Percentiles rank a stretch among this genome's conserved stretches.
phyloP scores from a whole-genome alignment of 2,888 invertebrate species.

The Protonemura montana region DNA sequence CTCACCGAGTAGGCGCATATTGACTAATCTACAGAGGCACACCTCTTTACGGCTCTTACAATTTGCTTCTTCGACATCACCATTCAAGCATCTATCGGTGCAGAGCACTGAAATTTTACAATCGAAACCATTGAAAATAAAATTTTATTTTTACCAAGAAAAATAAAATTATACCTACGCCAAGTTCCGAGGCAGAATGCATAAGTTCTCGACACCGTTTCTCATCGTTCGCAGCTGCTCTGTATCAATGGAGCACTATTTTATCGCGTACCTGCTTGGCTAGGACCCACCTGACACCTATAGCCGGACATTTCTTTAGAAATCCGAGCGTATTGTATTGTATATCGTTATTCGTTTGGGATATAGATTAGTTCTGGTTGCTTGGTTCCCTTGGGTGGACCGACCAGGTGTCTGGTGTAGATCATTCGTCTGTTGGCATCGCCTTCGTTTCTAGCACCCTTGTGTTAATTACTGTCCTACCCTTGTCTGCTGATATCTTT shows the following conservation, averaged over 20 bases:
- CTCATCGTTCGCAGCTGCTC: background rate
- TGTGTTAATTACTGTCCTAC: background rate
- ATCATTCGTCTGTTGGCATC: background rate
- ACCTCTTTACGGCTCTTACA: background rate
- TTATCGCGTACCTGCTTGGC: background rate
- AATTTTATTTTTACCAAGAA: background rate
- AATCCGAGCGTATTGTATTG: background rate
- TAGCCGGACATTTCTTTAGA: background rate
- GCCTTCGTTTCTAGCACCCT: background rate
- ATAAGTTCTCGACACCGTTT: background rate
- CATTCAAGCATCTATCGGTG: background rate
- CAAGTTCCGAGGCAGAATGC: background rate
- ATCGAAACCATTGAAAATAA: background rate
- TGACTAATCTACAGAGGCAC: background rate
- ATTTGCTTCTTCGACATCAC: background rate
- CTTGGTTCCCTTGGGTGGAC: background rate
- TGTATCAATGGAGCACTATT: background rate
- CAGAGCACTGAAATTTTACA: background rate
- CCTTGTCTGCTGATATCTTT: background rate
- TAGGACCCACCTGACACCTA: background rate
- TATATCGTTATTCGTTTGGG: background rate
- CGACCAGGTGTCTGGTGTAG: background rate
- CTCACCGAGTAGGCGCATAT: background rate
- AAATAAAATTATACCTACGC: background rate
- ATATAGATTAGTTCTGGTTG: slow-evolving; percentile 28